Evolutionary conservation across 2,113 vertebrate species (phyloP).

Genomic region (Sceloporus tristichus): DNA sequence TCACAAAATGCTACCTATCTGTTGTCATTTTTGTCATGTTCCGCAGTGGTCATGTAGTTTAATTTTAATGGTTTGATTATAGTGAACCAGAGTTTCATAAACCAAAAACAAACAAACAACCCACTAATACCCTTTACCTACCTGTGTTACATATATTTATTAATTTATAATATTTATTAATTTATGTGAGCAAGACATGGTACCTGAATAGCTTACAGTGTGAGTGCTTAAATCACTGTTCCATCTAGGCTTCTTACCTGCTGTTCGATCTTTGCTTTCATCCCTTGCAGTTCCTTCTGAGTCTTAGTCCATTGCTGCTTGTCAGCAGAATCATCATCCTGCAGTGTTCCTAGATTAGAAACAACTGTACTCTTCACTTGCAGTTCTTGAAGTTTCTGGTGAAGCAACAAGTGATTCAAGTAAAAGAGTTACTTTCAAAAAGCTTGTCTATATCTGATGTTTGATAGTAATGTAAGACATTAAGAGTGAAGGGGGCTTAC

Average conservation of each 20-base stretch:
- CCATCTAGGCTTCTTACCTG: slow-evolving; percentile 69
- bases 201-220: not conserved
- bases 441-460: not conserved
- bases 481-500: no score
- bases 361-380: slow-evolving; percentile 36
- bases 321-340: slow-evolving; percentile 57
- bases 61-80: not conserved
- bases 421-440: not conserved
- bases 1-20: not conserved
- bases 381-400: slow-evolving; percentile 76
- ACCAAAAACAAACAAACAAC: not conserved
- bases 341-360: slow-evolving; percentile 65
- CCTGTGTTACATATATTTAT: no score
- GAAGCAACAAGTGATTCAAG: not conserved
- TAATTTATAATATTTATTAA: no score
- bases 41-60: not conserved
- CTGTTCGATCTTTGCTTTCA: slow-evolving; percentile 58
- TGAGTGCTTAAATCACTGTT: not conserved
- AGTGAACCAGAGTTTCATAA: not conserved
- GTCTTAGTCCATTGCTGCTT: slow-evolving; percentile 22
- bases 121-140: not conserved
- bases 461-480: not conserved
- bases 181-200: not conserved
- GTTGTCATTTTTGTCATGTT: not conserved
- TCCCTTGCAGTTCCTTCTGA: slow-evolving; percentile 41